These are phyloP conservation scores for Sylvicola cinctus DNA, from an alignment of 2,888 invertebrate species.

Conservation along the genomic window DNA sequence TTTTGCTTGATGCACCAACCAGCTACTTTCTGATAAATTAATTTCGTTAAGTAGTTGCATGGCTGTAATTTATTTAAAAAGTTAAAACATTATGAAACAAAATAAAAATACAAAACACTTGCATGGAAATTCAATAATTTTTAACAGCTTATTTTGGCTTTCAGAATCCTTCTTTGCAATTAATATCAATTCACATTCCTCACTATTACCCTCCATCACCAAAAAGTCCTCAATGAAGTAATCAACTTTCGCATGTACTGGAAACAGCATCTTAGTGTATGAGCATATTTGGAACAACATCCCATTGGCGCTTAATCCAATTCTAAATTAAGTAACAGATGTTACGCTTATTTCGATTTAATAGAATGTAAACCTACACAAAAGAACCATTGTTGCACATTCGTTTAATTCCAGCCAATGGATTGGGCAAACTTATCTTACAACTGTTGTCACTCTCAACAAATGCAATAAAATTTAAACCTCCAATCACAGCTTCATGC, in stretches of 20 bases:
- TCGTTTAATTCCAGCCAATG: neutral
- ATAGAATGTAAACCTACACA: neutral
- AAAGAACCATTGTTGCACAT: neutral
- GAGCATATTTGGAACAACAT: conserved; percentile 20
- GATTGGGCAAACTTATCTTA: neutral
- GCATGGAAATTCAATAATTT: conserved; percentile 23
- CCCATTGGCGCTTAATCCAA: conserved; percentile 18
- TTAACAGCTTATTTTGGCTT: conserved; percentile 12
- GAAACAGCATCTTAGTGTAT: conserved; percentile 13
- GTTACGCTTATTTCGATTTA: neutral
- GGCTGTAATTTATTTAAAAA: conserved; percentile 11
- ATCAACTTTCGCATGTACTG: neutral
- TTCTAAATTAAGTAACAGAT: conserved; percentile 9
- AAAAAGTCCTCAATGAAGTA: conserved; percentile 18
- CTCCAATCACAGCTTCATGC: neutral
- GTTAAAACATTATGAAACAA: neutral
- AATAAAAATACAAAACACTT: conserved; percentile 7
- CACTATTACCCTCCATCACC: conserved; percentile 19
- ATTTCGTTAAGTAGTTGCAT: conserved; percentile 19
- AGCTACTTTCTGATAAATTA: conserved; percentile 15
- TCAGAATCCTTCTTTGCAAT: conserved; percentile 14
- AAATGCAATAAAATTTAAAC: neutral
- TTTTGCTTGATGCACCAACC: conserved; percentile 22
- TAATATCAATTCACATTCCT: conserved; percentile 18
- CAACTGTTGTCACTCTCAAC: neutral